Percentiles rank a stretch among this genome's conserved stretches.
These are phyloP conservation scores for Ascaphus truei DNA, from an alignment of 2,113 vertebrate genomes.

Conservation along the genomic window DNA sequence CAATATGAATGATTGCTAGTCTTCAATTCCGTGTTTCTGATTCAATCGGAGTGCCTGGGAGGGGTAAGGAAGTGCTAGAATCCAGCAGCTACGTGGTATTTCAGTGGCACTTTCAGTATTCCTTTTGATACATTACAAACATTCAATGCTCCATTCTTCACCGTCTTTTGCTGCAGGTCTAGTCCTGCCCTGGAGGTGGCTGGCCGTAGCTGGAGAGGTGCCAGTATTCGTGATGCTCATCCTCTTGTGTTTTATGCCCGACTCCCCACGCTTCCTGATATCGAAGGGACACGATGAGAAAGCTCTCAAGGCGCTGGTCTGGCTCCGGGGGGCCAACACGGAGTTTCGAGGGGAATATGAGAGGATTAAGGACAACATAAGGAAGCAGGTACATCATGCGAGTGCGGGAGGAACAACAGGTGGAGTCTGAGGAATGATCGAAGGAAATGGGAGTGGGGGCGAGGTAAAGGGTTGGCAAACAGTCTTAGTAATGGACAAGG, in stretches of 20 bases:
- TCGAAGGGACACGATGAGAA: conserved; percentile 64
- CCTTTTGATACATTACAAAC: too few species aligned
- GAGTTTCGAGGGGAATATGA: conserved; percentile 64
- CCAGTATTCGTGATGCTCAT: conserved; percentile 74
- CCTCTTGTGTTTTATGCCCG: conserved; percentile 83
- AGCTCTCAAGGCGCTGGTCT: conserved; percentile 67
- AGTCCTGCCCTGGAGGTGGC: conserved; percentile 83
- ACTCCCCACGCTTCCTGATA: conserved; percentile 86
- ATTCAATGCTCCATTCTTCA: background rate
- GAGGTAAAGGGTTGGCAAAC: background rate
- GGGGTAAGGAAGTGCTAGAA: too few species aligned
- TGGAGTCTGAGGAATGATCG: background rate
- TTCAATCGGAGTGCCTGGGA: too few species aligned
- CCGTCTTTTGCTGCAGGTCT: conserved; percentile 59
- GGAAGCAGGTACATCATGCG: conserved; percentile 54
- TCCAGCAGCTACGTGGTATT: too few species aligned
- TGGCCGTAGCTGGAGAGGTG: conserved; percentile 77
- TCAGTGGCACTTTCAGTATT: too few species aligned
- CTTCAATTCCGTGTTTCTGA: too few species aligned
- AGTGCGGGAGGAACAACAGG: background rate
- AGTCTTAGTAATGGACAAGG: background rate
- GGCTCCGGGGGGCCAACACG: conserved; percentile 72
- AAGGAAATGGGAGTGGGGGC: background rate
- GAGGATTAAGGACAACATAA: conserved; percentile 66
- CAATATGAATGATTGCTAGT: too few species aligned